phyloP scores from a whole-genome alignment of 2,113 vertebrate genomes.

The Clinocottus analis region DNA sequence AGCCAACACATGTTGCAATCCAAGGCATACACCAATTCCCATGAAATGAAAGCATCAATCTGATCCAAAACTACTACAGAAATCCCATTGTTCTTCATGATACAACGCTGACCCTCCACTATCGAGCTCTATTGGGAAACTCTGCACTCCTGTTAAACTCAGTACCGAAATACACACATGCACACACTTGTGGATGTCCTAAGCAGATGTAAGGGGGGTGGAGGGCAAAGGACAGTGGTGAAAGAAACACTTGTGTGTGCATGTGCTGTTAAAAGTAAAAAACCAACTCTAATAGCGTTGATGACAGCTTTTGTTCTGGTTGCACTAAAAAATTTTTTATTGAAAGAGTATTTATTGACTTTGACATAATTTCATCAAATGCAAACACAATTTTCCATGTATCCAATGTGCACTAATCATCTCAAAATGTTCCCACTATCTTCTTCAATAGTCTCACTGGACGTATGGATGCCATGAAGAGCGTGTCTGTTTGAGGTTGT shows the following conservation, averaged over 20 bases:
- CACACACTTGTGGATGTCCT: conserved; percentile 16
- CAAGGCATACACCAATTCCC: conserved; percentile 50
- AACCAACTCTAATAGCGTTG: neutral
- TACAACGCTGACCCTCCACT: conserved; percentile 34
- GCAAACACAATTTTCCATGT: neutral
- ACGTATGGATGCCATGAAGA: conserved; percentile 83
- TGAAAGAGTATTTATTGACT: neutral
- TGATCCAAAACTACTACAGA: conserved; percentile 66
- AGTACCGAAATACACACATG: conserved; percentile 29
- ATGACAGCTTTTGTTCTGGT: neutral
- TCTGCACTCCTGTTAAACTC: conserved; percentile 22
- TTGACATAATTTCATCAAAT: too few relatives aligned
- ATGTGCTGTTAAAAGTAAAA: neutral
- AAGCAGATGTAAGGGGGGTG: conserved; percentile 29
- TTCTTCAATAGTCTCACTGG: conserved; percentile 4
- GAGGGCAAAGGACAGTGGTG: neutral
- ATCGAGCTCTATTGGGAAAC: conserved; percentile 50
- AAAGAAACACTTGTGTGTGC: neutral
- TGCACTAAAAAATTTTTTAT: neutral
- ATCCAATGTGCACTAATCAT: neutral
- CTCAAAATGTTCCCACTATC: neutral
- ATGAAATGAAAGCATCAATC: conserved; percentile 55
- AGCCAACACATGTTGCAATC: conserved; percentile 57
- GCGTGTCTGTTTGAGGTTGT: conserved; percentile 76
- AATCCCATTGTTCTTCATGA: conserved; percentile 72